Evolutionary conservation across 2,888 invertebrate species (phyloP).

Genomic region (Leptinotarsa haldemani): DNA sequence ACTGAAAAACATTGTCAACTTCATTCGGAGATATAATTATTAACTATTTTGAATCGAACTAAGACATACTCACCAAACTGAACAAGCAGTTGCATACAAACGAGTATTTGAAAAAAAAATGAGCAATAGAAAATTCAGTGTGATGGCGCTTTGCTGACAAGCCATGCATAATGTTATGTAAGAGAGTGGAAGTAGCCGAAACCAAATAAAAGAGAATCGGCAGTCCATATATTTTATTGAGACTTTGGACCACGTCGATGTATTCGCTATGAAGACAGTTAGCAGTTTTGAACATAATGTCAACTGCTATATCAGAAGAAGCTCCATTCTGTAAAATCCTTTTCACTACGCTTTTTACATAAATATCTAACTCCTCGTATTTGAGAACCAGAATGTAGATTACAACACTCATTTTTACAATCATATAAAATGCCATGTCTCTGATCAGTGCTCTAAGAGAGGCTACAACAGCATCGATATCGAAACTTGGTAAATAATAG

Average conservation of each 20-base stretch:
- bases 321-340: background rate
- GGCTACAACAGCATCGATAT: background rate
- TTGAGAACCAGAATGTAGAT: background rate
- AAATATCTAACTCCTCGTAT: background rate
- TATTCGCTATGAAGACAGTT: background rate
- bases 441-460: background rate
- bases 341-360: background rate
- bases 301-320: background rate
- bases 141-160: background rate
- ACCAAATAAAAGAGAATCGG: background rate
- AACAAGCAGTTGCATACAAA: background rate
- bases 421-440: background rate
- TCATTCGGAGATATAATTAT: too few species aligned
- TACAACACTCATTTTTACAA: background rate
- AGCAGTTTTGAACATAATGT: background rate
- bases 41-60: too few species aligned
- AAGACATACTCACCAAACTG: background rate
- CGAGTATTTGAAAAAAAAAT: background rate
- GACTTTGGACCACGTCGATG: background rate
- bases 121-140: too few species aligned
- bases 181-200: background rate
- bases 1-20: too few species aligned
- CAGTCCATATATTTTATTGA: background rate
- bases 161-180: background rate
- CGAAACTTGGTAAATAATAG: background rate